Evolutionary conservation across 2,797 vertebrate species (phyloP).

Genomic region (Trachops cirrhosus): DNA sequence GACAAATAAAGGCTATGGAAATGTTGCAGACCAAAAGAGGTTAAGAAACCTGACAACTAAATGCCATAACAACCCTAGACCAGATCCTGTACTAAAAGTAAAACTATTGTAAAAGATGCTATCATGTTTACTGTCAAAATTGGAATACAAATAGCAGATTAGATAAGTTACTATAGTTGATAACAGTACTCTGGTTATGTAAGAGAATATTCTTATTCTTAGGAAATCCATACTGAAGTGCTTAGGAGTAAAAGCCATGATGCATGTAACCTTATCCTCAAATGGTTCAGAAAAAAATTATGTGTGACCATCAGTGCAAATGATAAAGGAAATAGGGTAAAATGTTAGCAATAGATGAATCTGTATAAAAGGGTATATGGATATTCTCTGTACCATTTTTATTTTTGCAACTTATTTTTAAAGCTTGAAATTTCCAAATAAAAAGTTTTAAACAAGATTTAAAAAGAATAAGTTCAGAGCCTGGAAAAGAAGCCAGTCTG

Average conservation of each 20-base stretch:
- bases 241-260: neutral
- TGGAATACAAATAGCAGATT: slow-evolving; percentile 36
- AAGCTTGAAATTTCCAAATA: slow-evolving; percentile 15
- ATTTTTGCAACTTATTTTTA: slow-evolving; percentile 12
- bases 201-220: slow-evolving; percentile 24
- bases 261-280: neutral
- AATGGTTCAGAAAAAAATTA: slow-evolving; percentile 16
- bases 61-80: neutral
- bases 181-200: neutral
- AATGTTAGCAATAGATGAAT: slow-evolving; percentile 10
- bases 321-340: slow-evolving; percentile 18
- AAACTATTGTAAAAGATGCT: neutral
- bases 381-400: neutral
- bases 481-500: neutral
- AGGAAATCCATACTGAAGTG: slow-evolving; percentile 16
- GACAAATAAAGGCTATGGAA: slow-evolving; percentile 24
- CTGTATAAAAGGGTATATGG: neutral
- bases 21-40: neutral
- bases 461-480: neutral
- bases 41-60: neutral
- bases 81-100: neutral
- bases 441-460: neutral
- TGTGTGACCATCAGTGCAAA: neutral
- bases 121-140: neutral
- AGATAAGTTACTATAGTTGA: slow-evolving; percentile 22